phyloP scores from a whole-genome alignment of 2,888 invertebrate species.

The Sarcophaga rosellei region DNA sequence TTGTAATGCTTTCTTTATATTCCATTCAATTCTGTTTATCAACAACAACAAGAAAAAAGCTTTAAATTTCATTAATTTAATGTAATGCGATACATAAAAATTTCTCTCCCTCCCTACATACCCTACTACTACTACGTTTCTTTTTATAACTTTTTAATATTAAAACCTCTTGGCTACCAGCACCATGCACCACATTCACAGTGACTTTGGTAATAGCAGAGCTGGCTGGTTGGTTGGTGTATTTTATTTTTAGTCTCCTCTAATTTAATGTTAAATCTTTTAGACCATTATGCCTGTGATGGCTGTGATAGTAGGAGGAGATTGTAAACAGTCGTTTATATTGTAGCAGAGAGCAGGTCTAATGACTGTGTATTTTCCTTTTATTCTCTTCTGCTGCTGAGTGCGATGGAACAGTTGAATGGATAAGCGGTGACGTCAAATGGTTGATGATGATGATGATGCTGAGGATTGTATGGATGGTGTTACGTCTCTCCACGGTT shows the following conservation, averaged over 20 bases:
- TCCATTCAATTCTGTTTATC: constrained; percentile 8
- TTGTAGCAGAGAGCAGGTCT: constrained; percentile 15
- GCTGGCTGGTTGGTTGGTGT: background rate
- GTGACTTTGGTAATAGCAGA: background rate
- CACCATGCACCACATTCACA: background rate
- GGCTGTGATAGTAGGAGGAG: background rate
- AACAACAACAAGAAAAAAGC: constrained; percentile 29
- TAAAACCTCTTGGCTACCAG: background rate
- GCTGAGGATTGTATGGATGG: background rate
- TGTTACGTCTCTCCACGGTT: background rate
- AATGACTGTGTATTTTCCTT: constrained; percentile 22
- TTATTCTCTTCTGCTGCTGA: background rate
- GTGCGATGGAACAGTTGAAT: background rate
- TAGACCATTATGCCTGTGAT: background rate
- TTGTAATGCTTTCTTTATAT: constrained; percentile 18
- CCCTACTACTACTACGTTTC: background rate
- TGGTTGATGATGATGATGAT: background rate
- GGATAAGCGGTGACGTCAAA: background rate
- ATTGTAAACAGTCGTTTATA: constrained; percentile 27
- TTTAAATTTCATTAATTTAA: constrained; percentile 60
- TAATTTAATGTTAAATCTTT: constrained; percentile 48
- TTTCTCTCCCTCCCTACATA: background rate
- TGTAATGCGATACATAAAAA: constrained; percentile 48
- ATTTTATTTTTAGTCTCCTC: constrained; percentile 28
- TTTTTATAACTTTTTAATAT: background rate